Evolutionary conservation across 2,113 vertebrate genomes (phyloP).

Genomic region (Engystomops pustulosus): DNA sequence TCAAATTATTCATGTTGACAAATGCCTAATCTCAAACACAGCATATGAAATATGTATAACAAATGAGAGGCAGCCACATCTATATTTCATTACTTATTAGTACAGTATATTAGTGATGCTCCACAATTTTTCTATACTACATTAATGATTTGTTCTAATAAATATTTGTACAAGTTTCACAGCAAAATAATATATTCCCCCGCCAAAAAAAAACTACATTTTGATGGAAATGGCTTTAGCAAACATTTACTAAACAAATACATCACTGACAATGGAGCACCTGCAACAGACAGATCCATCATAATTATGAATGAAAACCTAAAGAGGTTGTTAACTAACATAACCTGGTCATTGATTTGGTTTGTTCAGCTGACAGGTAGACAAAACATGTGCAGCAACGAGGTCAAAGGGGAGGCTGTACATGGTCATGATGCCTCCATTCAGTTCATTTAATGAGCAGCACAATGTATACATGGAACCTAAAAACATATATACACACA

Average conservation of each 20-base stretch:
- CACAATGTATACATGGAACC: too few species aligned
- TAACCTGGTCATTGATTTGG: constrained; percentile 20
- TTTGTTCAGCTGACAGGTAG: constrained; percentile 16
- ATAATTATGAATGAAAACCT: not conserved
- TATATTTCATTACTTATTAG: not conserved
- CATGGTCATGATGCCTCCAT: not conserved
- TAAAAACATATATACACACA: too few species aligned
- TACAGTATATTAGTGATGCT: not conserved
- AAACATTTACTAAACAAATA: constrained; percentile 2
- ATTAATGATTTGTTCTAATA: too few species aligned
- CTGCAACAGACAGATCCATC: constrained; percentile 17
- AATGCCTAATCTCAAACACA: not conserved
- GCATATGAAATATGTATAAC: not conserved
- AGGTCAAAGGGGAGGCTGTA: not conserved
- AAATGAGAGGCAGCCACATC: not conserved
- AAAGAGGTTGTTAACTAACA: constrained; percentile 28
- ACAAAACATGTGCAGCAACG: not conserved
- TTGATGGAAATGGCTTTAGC: not conserved
- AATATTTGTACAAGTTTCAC: too few species aligned
- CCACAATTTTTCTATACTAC: not conserved
- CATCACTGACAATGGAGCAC: constrained; percentile 9
- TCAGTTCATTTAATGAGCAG: not conserved
- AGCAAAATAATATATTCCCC: too few species aligned
- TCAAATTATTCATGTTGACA: constrained; percentile 2
- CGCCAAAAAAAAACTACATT: not conserved